Conservation (phyloP, 2,113 vertebrate species). For the Rallus limicola region DNA sequence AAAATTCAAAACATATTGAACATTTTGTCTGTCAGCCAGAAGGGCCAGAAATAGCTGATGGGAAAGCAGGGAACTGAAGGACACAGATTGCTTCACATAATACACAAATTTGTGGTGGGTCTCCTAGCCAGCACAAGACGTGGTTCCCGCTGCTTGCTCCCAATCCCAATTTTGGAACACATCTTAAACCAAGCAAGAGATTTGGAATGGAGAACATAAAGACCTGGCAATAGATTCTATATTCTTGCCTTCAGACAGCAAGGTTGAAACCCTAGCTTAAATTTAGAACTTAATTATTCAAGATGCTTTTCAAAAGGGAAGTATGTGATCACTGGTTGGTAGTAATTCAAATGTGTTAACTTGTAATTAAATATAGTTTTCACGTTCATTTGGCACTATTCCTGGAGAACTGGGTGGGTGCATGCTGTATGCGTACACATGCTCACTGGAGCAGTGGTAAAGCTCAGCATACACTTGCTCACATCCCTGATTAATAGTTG, state of each 20-base stretch:
- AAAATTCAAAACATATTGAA: not conserved
- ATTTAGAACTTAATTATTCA: not conserved
- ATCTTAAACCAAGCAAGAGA: not conserved
- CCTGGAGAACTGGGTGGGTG: not conserved
- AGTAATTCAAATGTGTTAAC: not conserved
- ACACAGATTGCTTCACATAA: not conserved
- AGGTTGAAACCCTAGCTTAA: not conserved
- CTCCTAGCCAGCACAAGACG: rapidly evolving
- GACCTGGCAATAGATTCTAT: not conserved
- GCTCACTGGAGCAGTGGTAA: not conserved
- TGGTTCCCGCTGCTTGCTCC: not conserved
- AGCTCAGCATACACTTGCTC: not conserved
- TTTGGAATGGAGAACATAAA: not conserved
- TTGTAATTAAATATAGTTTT: slow-evolving; percentile 3
- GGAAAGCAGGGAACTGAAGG: not conserved
- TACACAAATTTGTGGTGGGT: not conserved
- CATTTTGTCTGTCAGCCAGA: not conserved
- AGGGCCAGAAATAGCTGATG: not conserved
- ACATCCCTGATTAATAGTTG: not conserved
- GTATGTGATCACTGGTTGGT: not conserved
- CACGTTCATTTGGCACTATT: not conserved
- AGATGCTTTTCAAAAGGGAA: not conserved
- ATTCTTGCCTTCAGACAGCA: not conserved
- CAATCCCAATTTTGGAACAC: not conserved
- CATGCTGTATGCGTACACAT: not conserved